Evolutionary conservation across 2,797 vertebrate species (phyloP).

Genomic region (Pagetopsis macropterus): DNA sequence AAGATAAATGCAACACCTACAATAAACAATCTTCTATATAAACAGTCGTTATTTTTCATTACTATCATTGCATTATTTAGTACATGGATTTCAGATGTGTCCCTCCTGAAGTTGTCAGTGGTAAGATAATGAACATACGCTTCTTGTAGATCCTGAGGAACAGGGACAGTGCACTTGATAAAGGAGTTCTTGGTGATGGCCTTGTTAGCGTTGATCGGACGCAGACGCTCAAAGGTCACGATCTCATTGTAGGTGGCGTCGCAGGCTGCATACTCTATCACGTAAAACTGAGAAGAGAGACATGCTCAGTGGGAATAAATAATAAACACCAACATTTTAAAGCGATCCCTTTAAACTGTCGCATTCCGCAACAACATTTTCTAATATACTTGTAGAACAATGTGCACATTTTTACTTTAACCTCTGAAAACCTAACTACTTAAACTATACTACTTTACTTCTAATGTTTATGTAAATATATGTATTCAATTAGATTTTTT

Average conservation of each 20-base stretch:
- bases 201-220: slow-evolving; percentile 95
- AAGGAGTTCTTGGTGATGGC: slow-evolving; percentile 93
- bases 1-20: not conserved
- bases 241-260: slow-evolving; percentile 99
- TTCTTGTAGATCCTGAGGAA: slow-evolving; percentile 95
- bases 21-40: not conserved
- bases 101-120: not conserved
- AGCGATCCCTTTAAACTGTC: too few relatives aligned
- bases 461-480: too few relatives aligned
- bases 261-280: slow-evolving; percentile 98
- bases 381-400: too few relatives aligned
- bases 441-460: too few relatives aligned
- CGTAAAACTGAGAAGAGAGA: slow-evolving; percentile 89
- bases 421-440: too few relatives aligned
- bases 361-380: too few relatives aligned
- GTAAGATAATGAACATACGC: slow-evolving; percentile 84
- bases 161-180: slow-evolving; percentile 93
- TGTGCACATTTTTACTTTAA: too few relatives aligned
- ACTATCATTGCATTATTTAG: not conserved
- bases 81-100: not conserved
- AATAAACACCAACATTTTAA: not conserved
- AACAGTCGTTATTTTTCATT: not conserved
- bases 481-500: too few relatives aligned
- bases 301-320: not conserved
- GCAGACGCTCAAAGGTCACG: slow-evolving; percentile 96